Conservation (phyloP, 2,113 vertebrate genomes). For the Thryonomys swinderianus region DNA sequence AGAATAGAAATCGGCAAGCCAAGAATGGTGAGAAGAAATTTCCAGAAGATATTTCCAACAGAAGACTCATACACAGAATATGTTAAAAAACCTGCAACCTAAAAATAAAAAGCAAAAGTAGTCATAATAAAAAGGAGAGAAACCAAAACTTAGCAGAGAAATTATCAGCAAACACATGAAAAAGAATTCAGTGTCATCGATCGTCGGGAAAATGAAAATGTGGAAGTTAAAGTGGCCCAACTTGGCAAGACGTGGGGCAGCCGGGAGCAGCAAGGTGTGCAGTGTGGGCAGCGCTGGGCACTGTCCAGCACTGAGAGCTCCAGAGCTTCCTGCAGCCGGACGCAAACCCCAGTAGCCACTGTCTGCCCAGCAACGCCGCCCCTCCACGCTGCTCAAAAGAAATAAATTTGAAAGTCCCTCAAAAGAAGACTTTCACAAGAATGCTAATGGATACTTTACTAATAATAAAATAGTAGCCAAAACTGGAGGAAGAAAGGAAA, state of each 20-base stretch:
- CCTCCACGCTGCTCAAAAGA: neutral
- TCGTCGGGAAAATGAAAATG: neutral
- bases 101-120: neutral
- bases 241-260: neutral
- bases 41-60: neutral
- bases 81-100: neutral
- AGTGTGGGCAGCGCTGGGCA: accelerated
- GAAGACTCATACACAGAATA: neutral
- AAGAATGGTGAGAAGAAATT: neutral
- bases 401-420: neutral
- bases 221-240: neutral
- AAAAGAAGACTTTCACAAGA: neutral
- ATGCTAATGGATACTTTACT: neutral
- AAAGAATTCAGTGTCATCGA: neutral
- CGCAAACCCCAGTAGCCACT: neutral
- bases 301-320: no score
- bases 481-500: accelerated
- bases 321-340: neutral
- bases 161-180: neutral
- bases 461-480: neutral
- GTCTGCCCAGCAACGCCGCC: neutral
- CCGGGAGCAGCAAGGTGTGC: accelerated
- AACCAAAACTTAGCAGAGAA: neutral
- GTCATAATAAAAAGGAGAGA: neutral
- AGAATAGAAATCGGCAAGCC: neutral